Percentiles rank a stretch among this genome's conserved stretches.
These are phyloP conservation scores for Tenebrosternarchus preto DNA, from an alignment of 2,113 vertebrate species.

Conservation along the genomic window DNA sequence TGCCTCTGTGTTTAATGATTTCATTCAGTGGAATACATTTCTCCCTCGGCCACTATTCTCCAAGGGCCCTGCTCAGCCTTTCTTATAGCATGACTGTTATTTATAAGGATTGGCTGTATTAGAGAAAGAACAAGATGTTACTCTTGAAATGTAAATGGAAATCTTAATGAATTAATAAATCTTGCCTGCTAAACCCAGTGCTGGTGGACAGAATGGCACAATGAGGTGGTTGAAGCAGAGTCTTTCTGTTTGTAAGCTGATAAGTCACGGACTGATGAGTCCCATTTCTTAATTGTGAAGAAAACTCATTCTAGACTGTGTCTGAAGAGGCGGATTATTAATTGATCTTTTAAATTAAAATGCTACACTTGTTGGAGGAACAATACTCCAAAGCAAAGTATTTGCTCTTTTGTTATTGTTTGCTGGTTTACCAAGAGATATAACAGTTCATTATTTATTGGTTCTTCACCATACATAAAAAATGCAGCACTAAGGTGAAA, in stretches of 20 bases:
- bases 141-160: conserved; percentile 70
- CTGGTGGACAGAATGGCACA: conserved; percentile 69
- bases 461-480: conserved; percentile 53
- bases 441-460: conserved; percentile 67
- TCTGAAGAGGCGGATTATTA: conserved; percentile 74
- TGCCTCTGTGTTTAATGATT: conserved; percentile 50
- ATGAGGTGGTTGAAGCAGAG: conserved; percentile 68
- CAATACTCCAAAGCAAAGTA: conserved; percentile 65
- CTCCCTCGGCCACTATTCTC: conserved; percentile 31
- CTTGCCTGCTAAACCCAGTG: conserved; percentile 68
- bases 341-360: conserved; percentile 76
- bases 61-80: conserved; percentile 34
- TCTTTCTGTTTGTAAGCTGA: conserved; percentile 77
- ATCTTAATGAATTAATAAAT: conserved; percentile 81
- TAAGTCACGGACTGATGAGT: conserved; percentile 81
- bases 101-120: conserved; percentile 64
- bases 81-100: conserved; percentile 65
- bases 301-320: conserved; percentile 74
- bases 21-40: conserved; percentile 52
- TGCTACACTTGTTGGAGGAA: conserved; percentile 60
- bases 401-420: conserved; percentile 59
- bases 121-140: conserved; percentile 72
- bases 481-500: conserved; percentile 41
- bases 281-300: conserved; percentile 74
- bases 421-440: conserved; percentile 51